Conservation (phyloP, 2,888 invertebrate species). For the Suillia variegata region DNA sequence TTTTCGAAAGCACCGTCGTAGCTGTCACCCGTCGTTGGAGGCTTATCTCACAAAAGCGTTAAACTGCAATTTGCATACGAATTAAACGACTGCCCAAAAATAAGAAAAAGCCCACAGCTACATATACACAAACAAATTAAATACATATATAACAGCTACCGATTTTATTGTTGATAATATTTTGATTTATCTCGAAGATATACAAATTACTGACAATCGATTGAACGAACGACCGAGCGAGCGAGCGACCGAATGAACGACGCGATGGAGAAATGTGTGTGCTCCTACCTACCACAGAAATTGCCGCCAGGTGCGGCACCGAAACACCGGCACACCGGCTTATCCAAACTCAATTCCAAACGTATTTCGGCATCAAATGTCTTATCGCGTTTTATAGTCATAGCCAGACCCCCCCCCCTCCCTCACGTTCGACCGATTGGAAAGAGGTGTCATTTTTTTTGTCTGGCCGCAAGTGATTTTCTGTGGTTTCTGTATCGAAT, state of each 20-base stretch:
- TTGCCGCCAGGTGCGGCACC: constrained; percentile 1
- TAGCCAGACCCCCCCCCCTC: too few species aligned
- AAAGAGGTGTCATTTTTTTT: too few species aligned
- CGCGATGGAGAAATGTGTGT: too few species aligned
- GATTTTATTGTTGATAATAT: constrained; percentile 55
- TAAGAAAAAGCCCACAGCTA: constrained; percentile 33
- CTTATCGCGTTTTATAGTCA: too few species aligned
- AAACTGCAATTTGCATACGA: constrained; percentile 46
- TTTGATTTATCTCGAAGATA: constrained; percentile 53
- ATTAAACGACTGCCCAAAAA: constrained; percentile 32
- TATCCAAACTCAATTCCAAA: too few species aligned
- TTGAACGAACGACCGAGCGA: neutral
- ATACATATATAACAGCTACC: constrained; percentile 52
- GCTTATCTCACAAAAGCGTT: constrained; percentile 29
- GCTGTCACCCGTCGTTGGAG: neutral
- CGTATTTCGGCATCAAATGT: too few species aligned
- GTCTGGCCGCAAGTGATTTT: too few species aligned
- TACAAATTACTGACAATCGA: constrained; percentile 27
- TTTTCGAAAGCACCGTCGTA: neutral
- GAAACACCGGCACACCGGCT: too few species aligned
- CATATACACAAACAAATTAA: constrained; percentile 26
- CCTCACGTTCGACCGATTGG: too few species aligned
- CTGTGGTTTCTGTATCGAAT: too few species aligned
- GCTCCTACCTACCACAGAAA: too few species aligned
- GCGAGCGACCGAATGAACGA: neutral